Base-by-base conservation (phyloP, 1,140 invertebrate genomes). In the Hesperophylax magnus region DNA sequence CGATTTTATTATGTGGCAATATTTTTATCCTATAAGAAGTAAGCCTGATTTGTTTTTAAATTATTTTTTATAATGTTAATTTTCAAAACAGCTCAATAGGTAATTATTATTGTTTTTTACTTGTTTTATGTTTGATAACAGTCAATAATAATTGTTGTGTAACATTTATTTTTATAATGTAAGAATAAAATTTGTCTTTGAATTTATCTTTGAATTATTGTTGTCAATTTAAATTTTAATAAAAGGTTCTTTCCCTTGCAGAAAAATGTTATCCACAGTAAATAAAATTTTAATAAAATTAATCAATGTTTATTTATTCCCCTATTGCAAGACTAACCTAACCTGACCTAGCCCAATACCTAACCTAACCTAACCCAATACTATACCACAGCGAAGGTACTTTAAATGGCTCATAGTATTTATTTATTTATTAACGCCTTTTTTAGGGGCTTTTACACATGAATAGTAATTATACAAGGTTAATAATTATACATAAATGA, bases 41-140 rank as follows among this genome's bases (percentile, higher is more conserved):
- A 72, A 72, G 69, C 69, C 69, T 72, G 69, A 72, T 72, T 72
- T 72, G 52, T 54, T 56, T 72, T 72, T 54, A 72, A 24, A 17
- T 71, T 71, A 53, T 72, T 72, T 72, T n/a, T 72, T 72, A 72
- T 52, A 69, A 69, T 69, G 27, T 34, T 69, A 17, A 69, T 17
- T 39, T 27, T 22, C 65, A 47, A 39, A 52, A 61, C 24, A 61
- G 60, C 60, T 61, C 60, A 61, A 61, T 24, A 39, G n/a, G 58
- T 69, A 52, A 69, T 39, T 69, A 39, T 31, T 69, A 69, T 34
- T 69, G 17, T 65, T 47, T 6, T 31, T 72, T 72, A 54, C 20
- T 24, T 72, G 5, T n/a, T 7, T 47, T 47, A 47, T 47, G 39
- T 47, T 47, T 14, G 39, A 47, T 47, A 47, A 47, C 39, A 47